phyloP scores from a whole-genome alignment of 2,888 invertebrate species.

The Drosophila atroscutellata region DNA sequence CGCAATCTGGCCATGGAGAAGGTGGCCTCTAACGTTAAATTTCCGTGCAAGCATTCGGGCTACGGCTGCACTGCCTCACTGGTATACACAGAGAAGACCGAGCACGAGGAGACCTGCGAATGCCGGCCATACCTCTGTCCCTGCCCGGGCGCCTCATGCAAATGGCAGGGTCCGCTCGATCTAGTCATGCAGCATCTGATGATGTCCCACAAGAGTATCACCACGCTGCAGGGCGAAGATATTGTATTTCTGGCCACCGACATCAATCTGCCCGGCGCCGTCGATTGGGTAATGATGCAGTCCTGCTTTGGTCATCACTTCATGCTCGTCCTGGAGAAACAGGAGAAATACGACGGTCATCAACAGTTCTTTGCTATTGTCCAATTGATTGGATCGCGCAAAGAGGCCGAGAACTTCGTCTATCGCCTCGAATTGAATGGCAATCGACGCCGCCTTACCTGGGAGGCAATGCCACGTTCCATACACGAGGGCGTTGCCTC shows the following conservation, averaged over 20 bases:
- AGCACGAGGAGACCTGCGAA: conserved; percentile 99
- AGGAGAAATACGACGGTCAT: conserved; percentile 98
- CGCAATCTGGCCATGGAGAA: conserved; percentile 99
- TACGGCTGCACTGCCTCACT: conserved; percentile 97
- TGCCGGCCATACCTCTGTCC: conserved; percentile 99
- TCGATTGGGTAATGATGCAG: conserved; percentile 99
- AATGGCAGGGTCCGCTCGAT: conserved; percentile 99
- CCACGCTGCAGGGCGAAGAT: conserved; percentile 99
- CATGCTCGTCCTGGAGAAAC: conserved; percentile 99
- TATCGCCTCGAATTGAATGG: conserved; percentile 98
- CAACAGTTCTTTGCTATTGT: conserved; percentile 99
- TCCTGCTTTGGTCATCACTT: conserved; percentile 99
- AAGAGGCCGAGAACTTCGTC: conserved; percentile 99
- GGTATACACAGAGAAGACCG: conserved; percentile 98
- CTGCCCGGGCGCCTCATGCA: conserved; percentile 99
- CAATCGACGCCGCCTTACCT: conserved; percentile 96
- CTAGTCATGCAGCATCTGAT: conserved; percentile 99
- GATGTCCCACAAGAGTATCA: conserved; percentile 98
- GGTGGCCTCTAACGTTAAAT: conserved; percentile 98
- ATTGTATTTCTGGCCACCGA: conserved; percentile 99
- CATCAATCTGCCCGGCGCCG: conserved; percentile 99
- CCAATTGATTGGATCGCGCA: conserved; percentile 98
- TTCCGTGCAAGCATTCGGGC: conserved; percentile 99
- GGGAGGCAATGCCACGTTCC: conserved; percentile 99
- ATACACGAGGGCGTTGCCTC: conserved; percentile 99